These are phyloP conservation scores for Holcopasites calliopsidis DNA, from an alignment of 1,140 invertebrate genomes.

Conservation along the genomic window DNA sequence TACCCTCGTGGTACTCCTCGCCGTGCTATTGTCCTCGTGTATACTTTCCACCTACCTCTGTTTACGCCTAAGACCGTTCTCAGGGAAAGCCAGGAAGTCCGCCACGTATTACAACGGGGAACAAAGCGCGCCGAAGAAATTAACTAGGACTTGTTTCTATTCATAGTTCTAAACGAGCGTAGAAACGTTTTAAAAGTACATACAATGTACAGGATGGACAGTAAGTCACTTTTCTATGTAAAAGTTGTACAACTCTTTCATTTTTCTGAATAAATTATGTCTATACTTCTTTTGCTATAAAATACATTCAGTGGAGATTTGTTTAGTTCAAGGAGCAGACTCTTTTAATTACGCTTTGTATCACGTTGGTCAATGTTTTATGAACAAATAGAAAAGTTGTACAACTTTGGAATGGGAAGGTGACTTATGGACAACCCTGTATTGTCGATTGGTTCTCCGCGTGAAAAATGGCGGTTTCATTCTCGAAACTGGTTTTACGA, in stretches of 20 bases:
- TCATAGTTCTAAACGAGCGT: constrained; percentile 70
- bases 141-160: constrained; percentile 79
- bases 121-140: constrained; percentile 68
- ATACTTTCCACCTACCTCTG: constrained; percentile 91
- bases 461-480: constrained; percentile 7
- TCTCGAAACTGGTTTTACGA: constrained; percentile 30
- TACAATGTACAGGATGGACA: no score
- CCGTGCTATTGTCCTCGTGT: constrained; percentile 90
- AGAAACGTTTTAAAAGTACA: not conserved
- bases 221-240: no score
- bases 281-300: no score
- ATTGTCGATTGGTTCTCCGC: not conserved
- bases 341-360: no score
- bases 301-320: no score
- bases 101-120: constrained; percentile 76
- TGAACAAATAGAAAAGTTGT: no score
- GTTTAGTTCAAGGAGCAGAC: no score
- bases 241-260: no score
- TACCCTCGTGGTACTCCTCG: constrained; percentile 89
- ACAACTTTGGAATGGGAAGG: no score
- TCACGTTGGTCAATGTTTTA: no score
- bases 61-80: constrained; percentile 86
- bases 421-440: no score
- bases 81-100: constrained; percentile 80
- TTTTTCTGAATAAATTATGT: no score